Conservation (phyloP, 2,888 invertebrate species). For the Coelopa pilipes region DNA sequence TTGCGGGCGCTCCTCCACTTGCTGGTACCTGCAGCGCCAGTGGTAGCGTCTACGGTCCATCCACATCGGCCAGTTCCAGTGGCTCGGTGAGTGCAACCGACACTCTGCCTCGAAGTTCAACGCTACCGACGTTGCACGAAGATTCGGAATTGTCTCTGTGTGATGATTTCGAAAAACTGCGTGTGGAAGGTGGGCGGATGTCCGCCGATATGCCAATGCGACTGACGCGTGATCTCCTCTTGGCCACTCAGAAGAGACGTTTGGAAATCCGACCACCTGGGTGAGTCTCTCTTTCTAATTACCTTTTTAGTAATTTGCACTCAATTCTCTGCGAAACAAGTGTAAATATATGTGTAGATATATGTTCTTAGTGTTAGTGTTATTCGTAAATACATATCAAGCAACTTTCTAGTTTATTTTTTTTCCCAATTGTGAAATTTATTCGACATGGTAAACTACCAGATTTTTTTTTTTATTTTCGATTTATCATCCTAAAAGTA, state of each 20-base stretch:
- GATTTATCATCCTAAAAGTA: no score
- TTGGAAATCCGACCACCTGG: conserved; percentile 73
- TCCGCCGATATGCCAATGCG: conserved; percentile 69
- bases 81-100: conserved; percentile 66
- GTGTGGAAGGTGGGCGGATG: conserved; percentile 58
- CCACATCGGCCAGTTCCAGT: conserved; percentile 66
- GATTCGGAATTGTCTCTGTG: conserved; percentile 77
- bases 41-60: conserved; percentile 65
- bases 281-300: conserved; percentile 68
- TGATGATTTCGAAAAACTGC: conserved; percentile 63
- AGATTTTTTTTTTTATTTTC: no score
- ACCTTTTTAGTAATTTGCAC: conserved; percentile 38
- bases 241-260: conserved; percentile 82
- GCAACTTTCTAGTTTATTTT: no score
- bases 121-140: conserved; percentile 87
- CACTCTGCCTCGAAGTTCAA: conserved; percentile 69
- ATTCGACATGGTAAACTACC: no score
- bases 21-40: conserved; percentile 63
- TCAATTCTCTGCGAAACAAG: conserved; percentile 1
- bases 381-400: no score
- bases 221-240: conserved; percentile 82
- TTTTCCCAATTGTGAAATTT: no score
- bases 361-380: conserved; percentile 66
- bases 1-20: conserved; percentile 42
- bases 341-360: conserved; percentile 53